Percentiles rank a stretch among this genome's conserved stretches.
These are phyloP conservation scores for Lycorma delicatula DNA, from an alignment of 1,140 invertebrate genomes.

Conservation along the genomic window DNA sequence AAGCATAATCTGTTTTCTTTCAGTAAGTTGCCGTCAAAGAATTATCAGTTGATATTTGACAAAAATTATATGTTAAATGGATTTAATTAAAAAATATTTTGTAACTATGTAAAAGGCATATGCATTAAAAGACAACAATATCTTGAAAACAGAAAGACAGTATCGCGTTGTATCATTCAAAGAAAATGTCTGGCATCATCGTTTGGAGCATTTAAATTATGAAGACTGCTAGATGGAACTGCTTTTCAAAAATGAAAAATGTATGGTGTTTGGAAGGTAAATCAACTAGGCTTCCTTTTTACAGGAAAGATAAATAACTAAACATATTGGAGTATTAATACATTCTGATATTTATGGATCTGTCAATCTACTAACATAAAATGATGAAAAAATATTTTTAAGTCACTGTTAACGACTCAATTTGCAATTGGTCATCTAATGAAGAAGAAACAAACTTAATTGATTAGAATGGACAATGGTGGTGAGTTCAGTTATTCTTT, in stretches of 20 bases:
- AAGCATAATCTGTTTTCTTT: no score
- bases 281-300: slow-evolving; percentile 3
- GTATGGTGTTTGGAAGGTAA: slow-evolving; percentile 10
- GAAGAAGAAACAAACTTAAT: slow-evolving; percentile 8
- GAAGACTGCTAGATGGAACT: neutral
- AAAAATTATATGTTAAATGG: neutral
- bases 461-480: slow-evolving; percentile 18
- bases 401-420: slow-evolving; percentile 9
- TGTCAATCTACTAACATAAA: neutral
- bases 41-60: no score
- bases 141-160: neutral
- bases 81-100: slow-evolving; percentile 1
- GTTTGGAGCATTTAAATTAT: slow-evolving; percentile 8
- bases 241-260: neutral
- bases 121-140: neutral
- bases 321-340: slow-evolving; percentile 10
- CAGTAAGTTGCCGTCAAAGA: no score
- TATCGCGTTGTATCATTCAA: neutral
- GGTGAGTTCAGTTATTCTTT: slow-evolving; percentile 19
- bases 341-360: slow-evolving; percentile 14
- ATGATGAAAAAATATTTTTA: slow-evolving; percentile 15
- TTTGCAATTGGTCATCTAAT: slow-evolving; percentile 8
- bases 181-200: slow-evolving; percentile 10
- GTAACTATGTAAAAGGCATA: neutral
- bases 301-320: neutral